phyloP scores from a whole-genome alignment of 2,113 vertebrate genomes.

The Redunca redunca region DNA sequence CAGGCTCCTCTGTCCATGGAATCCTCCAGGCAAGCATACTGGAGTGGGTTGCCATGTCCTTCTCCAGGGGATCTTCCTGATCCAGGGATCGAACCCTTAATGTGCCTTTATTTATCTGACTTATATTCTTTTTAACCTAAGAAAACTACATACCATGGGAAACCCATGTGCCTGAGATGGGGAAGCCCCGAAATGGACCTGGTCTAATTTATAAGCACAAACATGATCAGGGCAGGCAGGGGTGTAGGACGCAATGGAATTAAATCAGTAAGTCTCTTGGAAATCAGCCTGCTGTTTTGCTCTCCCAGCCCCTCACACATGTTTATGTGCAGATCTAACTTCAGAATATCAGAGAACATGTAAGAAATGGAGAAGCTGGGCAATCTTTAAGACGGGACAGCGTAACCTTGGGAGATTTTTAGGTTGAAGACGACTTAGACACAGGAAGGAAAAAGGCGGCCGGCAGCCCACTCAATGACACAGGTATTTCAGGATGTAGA shows the following conservation, averaged over 20 bases:
- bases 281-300: neutral
- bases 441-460: neutral
- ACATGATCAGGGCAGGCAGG: neutral
- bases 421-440: neutral
- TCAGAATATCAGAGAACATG: neutral
- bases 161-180: neutral
- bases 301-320: rapidly evolving
- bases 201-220: neutral
- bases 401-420: neutral
- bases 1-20: neutral
- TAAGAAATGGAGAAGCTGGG: neutral
- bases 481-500: neutral
- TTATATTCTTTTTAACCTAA: neutral
- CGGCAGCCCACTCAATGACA: neutral
- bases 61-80: neutral
- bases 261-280: neutral
- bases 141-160: neutral
- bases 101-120: neutral
- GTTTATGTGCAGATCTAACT: neutral
- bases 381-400: neutral
- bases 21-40: neutral
- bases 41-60: neutral
- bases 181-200: neutral
- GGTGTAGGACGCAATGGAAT: neutral
- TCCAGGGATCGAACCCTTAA: neutral